Evolutionary conservation across 2,888 invertebrate species (phyloP), one percentile per base, ranked within the genome.

Genomic region (Xestoiulus laeticollis): DNA sequence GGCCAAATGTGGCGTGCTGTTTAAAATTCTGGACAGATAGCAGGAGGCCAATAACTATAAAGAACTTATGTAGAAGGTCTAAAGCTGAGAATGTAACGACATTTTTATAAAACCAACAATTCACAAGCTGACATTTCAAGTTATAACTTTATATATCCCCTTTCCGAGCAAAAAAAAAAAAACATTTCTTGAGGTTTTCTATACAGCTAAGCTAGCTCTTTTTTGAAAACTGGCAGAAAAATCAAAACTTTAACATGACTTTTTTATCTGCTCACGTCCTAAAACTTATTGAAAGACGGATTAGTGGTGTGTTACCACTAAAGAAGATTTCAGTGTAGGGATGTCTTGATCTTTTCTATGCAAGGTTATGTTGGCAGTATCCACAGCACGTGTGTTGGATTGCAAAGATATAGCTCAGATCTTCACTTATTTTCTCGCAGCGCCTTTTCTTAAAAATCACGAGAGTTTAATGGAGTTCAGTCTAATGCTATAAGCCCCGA

Each of bases 61-160:
- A 78, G 78, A 78, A 78, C 78, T 78, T 78, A 78, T 78, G 78
- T 78, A 78, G 30, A 78, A 78, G 78, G 78, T 78, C 78, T 78
- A 78, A 38, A 78, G 78, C 78, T 30, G 78, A 78, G 78, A 78
- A 78, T 78, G 78, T 78, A 78, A 78, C 78, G 78, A 78, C 78
- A 78, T 78, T 78, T 78, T 78, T 78, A 78, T 78, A 78, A 78
- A 78, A 78, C 78, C 78, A 78, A 78, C 78, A 78, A 78, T 78
- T 78, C 78, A 78, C 78, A 22, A 78, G 78, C 78, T 78, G 78
- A 78, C 78, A 78, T 78, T 78, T 78, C 30, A 30, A 78, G 78
- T 78, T 78, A 78, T 78, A 78, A 78, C 78, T 78, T 78, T 78
- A 78, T 78, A 78, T 30, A 78, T 78, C 78, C 30, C 78, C 30